Conservation (phyloP, 1,140 invertebrate species). For the Watersipora subatra region DNA sequence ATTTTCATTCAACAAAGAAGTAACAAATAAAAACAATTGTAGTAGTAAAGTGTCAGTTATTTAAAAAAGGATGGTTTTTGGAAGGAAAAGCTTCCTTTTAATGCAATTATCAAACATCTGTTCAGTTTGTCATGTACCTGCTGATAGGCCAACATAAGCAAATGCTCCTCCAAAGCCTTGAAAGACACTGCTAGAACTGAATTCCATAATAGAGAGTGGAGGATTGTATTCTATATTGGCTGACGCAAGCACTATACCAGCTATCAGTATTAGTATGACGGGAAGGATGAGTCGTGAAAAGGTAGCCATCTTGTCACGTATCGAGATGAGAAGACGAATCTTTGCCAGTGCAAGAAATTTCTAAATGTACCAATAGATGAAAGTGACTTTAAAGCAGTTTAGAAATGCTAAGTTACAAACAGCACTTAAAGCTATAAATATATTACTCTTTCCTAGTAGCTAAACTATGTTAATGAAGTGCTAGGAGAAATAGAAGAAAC, state of each 20-base stretch:
- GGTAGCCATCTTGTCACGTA: constrained; percentile 16
- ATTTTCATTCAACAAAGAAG: too few species aligned
- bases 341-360: constrained; percentile 19
- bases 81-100: too few species aligned
- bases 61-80: too few species aligned
- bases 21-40: too few species aligned
- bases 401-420: too few species aligned
- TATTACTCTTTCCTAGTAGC: too few species aligned
- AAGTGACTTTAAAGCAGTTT: background rate
- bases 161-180: background rate
- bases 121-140: too few species aligned
- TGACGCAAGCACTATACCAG: constrained; percentile 15
- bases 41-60: too few species aligned
- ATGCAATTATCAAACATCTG: too few species aligned
- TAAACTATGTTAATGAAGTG: too few species aligned
- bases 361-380: background rate
- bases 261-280: constrained; percentile 21
- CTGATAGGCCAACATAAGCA: constrained; percentile 1
- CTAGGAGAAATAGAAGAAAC: too few species aligned
- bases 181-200: background rate
- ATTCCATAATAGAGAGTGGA: background rate
- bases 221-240: background rate
- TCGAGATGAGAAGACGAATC: constrained; percentile 17
- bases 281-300: constrained; percentile 25
- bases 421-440: too few species aligned